These are phyloP conservation scores for Plodia interpunctella DNA, from an alignment of 1,140 invertebrate genomes.

Conservation along the genomic window DNA sequence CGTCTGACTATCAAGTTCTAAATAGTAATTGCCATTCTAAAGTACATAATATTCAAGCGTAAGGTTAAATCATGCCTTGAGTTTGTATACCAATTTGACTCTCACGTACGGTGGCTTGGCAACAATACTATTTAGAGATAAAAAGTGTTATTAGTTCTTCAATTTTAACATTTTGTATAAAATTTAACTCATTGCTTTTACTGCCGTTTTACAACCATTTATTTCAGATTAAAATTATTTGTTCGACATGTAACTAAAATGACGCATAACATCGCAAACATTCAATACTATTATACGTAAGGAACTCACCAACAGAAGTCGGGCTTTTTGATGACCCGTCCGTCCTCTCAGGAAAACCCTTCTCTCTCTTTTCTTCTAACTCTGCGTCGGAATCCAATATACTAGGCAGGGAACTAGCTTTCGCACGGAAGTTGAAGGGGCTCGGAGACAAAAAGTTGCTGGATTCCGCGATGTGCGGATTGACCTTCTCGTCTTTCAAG, in stretches of 20 bases:
- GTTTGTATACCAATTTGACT: too few relatives aligned
- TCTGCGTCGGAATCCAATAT: constrained; percentile 87
- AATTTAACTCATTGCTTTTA: background rate
- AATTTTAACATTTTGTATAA: background rate
- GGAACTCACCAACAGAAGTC: constrained; percentile 76
- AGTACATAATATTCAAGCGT: too few relatives aligned
- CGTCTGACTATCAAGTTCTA: too few relatives aligned
- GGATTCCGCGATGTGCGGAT: constrained; percentile 35
- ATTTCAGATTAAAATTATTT: background rate
- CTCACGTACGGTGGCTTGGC: too few relatives aligned
- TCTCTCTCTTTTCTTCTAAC: constrained; percentile 77
- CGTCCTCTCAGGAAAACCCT: constrained; percentile 50
- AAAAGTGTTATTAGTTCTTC: background rate
- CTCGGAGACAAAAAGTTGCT: constrained; percentile 78
- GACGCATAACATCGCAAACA: background rate
- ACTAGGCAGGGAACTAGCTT: constrained; percentile 86
- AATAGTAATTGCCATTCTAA: too few relatives aligned
- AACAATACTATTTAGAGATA: too few relatives aligned
- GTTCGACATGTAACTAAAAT: background rate
- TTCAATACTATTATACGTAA: constrained; percentile 2
- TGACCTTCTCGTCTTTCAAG: constrained; percentile 36
- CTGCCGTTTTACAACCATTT: constrained; percentile 1
- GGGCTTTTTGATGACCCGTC: constrained; percentile 79
- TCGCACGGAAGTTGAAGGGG: constrained; percentile 79
- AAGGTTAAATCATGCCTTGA: too few relatives aligned